These are phyloP conservation scores for Melieria omissa DNA, from an alignment of 2,888 invertebrate genomes.

Conservation along the genomic window DNA sequence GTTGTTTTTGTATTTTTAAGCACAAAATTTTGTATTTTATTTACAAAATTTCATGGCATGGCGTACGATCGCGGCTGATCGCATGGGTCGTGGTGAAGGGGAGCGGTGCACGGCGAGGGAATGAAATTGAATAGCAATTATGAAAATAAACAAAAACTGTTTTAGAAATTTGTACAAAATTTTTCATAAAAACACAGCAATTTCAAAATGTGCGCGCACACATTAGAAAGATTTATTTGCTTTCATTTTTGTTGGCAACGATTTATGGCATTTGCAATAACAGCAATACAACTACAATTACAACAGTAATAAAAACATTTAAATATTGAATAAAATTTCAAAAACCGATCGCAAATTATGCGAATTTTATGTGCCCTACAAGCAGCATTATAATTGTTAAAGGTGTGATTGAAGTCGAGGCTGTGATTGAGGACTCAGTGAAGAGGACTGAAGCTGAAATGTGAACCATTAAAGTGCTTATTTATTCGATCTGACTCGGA, in stretches of 20 bases:
- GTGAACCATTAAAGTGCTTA: too few species aligned
- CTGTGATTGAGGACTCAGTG: too few species aligned
- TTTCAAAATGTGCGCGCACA: background rate
- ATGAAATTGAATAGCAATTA: background rate
- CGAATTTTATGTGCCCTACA: too few species aligned
- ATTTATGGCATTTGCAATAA: slow-evolving; percentile 32
- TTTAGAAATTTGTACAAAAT: slow-evolving; percentile 1
- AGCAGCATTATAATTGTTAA: too few species aligned
- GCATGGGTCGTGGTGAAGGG: too few species aligned
- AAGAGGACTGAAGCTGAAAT: too few species aligned
- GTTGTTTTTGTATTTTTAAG: background rate
- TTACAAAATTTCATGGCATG: background rate
- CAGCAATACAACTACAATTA: background rate
- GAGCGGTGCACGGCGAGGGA: too few species aligned
- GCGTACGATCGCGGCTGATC: too few species aligned
- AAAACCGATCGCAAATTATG: too few species aligned
- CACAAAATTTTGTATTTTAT: background rate
- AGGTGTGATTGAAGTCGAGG: too few species aligned
- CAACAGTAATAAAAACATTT: background rate
- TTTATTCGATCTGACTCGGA: too few species aligned
- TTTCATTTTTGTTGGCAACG: slow-evolving; percentile 19
- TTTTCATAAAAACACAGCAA: background rate
- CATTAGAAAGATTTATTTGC: slow-evolving; percentile 27
- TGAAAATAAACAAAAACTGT: slow-evolving; percentile 15
- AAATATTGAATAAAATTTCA: background rate